Conservation (phyloP, 2,797 vertebrate species). For the Alauda arvensis region DNA sequence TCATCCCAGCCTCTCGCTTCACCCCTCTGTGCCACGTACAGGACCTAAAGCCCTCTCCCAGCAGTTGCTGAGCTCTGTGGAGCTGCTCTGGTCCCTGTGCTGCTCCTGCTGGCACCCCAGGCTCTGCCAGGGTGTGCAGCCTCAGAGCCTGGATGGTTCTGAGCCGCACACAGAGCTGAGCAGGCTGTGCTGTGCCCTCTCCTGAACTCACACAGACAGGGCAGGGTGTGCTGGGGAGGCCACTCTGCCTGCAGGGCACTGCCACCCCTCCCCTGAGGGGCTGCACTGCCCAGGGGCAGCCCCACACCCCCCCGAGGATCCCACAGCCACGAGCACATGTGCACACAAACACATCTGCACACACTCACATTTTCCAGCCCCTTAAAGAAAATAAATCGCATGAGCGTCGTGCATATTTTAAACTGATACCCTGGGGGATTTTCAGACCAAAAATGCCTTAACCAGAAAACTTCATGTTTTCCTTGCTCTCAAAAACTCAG, state of each 20-base stretch:
- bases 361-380: slow-evolving; percentile 49
- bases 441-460: slow-evolving; percentile 49
- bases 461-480: slow-evolving; percentile 47
- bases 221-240: fast-evolving
- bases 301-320: background rate
- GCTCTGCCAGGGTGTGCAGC: too few species aligned
- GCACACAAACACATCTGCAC: slow-evolving; percentile 32
- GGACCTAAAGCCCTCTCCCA: background rate
- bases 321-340: background rate
- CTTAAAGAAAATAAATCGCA: slow-evolving; percentile 54
- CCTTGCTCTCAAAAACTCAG: slow-evolving; percentile 40
- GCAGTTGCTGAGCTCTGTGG: background rate
- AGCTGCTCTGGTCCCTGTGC: background rate
- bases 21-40: fast-evolving
- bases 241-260: background rate
- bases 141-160: background rate
- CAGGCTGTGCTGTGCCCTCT: background rate
- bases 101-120: background rate
- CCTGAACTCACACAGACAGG: fast-evolving
- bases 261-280: background rate
- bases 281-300: background rate
- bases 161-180: background rate
- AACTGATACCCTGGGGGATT: slow-evolving; percentile 35
- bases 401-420: slow-evolving; percentile 40
- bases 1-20: background rate